Evolutionary conservation across 1,140 invertebrate genomes (phyloP).

Genomic region (Radopholus similis): DNA sequence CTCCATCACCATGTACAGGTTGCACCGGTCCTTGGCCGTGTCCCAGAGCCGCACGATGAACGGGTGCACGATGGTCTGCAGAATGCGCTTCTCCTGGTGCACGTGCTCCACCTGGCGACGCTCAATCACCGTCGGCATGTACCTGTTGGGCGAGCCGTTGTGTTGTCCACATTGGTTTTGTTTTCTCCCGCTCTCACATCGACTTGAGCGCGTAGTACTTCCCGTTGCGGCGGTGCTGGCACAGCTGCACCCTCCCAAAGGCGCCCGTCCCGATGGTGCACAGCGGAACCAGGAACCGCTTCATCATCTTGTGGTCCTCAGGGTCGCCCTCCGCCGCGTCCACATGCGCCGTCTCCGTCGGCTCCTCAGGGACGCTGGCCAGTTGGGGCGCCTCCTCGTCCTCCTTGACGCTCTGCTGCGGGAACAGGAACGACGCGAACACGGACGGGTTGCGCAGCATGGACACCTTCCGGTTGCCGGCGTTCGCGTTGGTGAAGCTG

Average conservation of each 20-base stretch:
- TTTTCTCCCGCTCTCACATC: conserved; percentile 17
- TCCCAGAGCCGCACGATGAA: conserved; percentile 67
- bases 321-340: background rate
- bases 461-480: too few relatives aligned
- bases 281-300: conserved; percentile 5
- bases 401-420: background rate
- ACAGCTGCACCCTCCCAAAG: conserved; percentile 55
- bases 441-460: conserved; percentile 9
- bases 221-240: conserved; percentile 42
- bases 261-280: conserved; percentile 49
- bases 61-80: conserved; percentile 46
- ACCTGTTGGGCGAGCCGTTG: background rate
- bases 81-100: conserved; percentile 52
- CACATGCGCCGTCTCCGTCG: background rate
- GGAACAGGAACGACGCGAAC: background rate
- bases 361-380: background rate
- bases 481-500: too few relatives aligned
- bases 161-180: conserved; percentile 26
- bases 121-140: conserved; percentile 47
- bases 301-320: conserved; percentile 16
- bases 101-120: conserved; percentile 55
- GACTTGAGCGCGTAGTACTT: conserved; percentile 56
- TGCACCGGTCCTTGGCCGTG: conserved; percentile 79
- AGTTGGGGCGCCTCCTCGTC: background rate
- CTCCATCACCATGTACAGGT: conserved; percentile 88